A percentile compares a stretch with the other conserved stretches of the same genome.
phyloP scores from a whole-genome alignment of 2,797 vertebrate genomes.

The Poecile montanus region DNA sequence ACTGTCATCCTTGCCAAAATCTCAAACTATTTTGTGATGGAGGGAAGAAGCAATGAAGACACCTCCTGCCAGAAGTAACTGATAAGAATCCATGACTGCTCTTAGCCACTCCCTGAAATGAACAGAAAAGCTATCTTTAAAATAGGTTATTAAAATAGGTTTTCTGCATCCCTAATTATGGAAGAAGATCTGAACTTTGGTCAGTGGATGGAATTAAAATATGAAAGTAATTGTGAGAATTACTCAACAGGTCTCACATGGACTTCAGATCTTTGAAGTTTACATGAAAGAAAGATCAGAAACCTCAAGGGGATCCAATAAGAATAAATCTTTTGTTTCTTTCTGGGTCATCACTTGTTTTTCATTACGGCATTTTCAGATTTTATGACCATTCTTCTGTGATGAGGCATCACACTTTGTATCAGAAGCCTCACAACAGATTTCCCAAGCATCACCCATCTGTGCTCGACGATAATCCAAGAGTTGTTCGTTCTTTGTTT shows the following conservation, averaged over 20 bases:
- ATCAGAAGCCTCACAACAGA: not conserved
- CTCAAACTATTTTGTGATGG: not conserved
- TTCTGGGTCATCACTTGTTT: not conserved
- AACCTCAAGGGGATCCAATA: not conserved
- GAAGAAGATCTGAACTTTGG: not conserved
- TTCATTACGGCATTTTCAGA: not conserved
- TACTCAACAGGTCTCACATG: not conserved
- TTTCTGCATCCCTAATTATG: not conserved
- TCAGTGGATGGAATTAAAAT: not conserved
- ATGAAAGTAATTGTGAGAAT: not conserved
- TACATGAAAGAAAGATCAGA: not conserved
- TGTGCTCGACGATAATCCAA: not conserved
- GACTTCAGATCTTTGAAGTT: slow-evolving; percentile 40
- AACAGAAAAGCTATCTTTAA: not conserved
- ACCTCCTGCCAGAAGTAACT: not conserved
- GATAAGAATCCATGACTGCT: not conserved
- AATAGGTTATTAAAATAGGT: not conserved
- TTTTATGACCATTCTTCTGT: not conserved
- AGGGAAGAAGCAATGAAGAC: not conserved
- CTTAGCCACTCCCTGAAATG: not conserved
- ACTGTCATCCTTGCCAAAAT: not conserved
- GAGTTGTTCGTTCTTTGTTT: not conserved
- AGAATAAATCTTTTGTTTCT: not conserved
- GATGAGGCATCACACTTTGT: not conserved
- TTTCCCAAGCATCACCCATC: not conserved